phyloP scores from a whole-genome alignment of 2,888 invertebrate species.

The Caenorhabditis afra region DNA sequence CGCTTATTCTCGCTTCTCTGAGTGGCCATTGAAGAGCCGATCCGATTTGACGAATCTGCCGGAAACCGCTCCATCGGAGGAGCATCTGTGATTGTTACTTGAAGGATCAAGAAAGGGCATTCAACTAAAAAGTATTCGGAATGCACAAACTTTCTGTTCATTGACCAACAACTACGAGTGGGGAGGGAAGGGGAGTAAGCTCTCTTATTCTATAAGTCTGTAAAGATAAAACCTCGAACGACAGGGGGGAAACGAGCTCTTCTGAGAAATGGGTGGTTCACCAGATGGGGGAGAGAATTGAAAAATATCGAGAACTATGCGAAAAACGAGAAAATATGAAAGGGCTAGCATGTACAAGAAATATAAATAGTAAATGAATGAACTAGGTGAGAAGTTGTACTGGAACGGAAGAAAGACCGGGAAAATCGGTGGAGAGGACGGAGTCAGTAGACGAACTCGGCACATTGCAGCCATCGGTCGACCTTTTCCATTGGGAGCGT shows the following conservation, averaged over 20 bases:
- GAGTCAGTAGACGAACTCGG: conserved; percentile 52
- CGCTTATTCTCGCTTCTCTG: conserved; percentile 40
- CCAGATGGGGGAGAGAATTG: conserved; percentile 14
- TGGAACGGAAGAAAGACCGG: conserved; percentile 1
- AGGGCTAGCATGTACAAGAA: conserved; percentile 27
- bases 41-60: conserved; percentile 19
- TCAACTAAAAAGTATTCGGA: background rate
- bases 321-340: conserved; percentile 21
- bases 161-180: conserved; percentile 6
- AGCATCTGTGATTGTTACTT: background rate
- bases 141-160: background rate
- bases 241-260: conserved; percentile 22
- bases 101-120: background rate
- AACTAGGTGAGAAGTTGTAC: conserved; percentile 7
- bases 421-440: background rate
- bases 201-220: conserved; percentile 15
- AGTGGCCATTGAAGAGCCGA: conserved; percentile 52
- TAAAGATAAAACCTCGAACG: conserved; percentile 24
- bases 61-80: conserved; percentile 1
- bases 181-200: conserved; percentile 1
- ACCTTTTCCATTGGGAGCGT: conserved; percentile 61
- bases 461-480: conserved; percentile 55
- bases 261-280: conserved; percentile 25
- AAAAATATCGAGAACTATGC: conserved; percentile 5
- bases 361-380: background rate